Conservation (phyloP, 2,888 invertebrate genomes). For the Lobophora halterata region DNA sequence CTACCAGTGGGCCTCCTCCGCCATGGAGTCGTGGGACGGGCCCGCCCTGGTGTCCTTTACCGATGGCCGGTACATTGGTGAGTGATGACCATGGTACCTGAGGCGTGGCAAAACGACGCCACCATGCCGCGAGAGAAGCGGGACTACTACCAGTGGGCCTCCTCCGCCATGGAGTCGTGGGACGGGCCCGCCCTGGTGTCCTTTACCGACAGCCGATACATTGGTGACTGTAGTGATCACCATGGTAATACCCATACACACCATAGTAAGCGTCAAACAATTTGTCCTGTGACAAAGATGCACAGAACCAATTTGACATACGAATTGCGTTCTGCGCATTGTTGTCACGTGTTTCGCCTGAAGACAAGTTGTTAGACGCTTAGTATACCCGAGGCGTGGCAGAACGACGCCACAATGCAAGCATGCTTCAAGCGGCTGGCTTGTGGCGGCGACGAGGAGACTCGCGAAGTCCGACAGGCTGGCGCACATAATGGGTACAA, state of each 20-base stretch:
- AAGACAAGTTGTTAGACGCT: too few relatives aligned
- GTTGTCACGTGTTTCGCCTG: too few relatives aligned
- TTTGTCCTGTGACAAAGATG: too few relatives aligned
- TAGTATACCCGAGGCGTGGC: neutral
- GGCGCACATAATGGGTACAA: too few relatives aligned
- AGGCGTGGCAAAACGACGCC: constrained; percentile 98
- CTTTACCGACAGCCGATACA: constrained; percentile 98
- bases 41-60: constrained; percentile 98
- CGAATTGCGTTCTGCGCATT: too few relatives aligned
- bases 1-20: constrained; percentile 98
- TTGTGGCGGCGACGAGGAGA: too few relatives aligned
- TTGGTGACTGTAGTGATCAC: too few relatives aligned
- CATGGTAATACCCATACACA: too few relatives aligned
- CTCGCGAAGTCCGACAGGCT: too few relatives aligned
- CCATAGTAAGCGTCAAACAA: too few relatives aligned
- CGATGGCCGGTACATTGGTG: constrained; percentile 97
- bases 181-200: constrained; percentile 98
- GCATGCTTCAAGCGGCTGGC: too few relatives aligned
- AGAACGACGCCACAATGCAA: neutral
- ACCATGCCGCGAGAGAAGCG: constrained; percentile 96
- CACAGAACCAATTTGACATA: too few relatives aligned
- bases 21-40: constrained; percentile 99
- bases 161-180: constrained; percentile 99
- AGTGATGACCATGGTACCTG: constrained; percentile 99
- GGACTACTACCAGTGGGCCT: constrained; percentile 98